Evolutionary conservation across 2,113 vertebrate species (phyloP), one percentile per base, ranked within the genome.

Genomic region (Ageneiosus marmoratus): DNA sequence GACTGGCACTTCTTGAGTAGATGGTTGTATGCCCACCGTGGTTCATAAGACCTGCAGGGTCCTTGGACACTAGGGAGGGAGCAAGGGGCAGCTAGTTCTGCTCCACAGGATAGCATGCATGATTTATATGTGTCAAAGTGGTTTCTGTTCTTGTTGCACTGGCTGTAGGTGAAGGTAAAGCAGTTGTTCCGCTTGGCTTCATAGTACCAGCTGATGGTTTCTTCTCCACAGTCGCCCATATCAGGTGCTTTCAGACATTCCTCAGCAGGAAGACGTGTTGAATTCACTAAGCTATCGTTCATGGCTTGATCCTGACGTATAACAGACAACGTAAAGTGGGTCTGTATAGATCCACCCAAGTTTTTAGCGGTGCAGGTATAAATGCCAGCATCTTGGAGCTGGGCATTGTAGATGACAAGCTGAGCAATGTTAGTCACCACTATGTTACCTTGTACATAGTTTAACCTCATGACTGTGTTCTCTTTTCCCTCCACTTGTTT

Each of bases 351-450:
- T 1, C 97, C 98, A 0, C 95, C 96, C 0, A 91, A 86, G 5
- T 98, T 99, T 53, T 83, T 95, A 78, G 97, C 97, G 0, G 94
- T 97, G 93, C 98, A 99, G 0, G 97, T 99, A 13, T 99, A 99
- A 88, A 98, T 94, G 13, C 97, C 98, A 0, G 96, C 93, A 0
- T 99, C 97, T 85, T 96, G 96, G 2, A 94, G 91, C 87, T 98
- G 97, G 0, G 95, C 95, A 0, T 98, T 99, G 86, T 99, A 99
- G 86, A 99, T 98, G 87, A 99, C 97, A 87, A 99, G 92, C 80
- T 99, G 97, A 80, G 95, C 98, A 0, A 99, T 97, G 93, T 99
- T 99, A 81, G 98, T 99, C 88, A 99, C 97, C 53, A 98, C 98
- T 0, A 98, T 93, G 0, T 99, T 99, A 7, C 96, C 97, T 1